Conservation (phyloP, 2,888 invertebrate genomes). For the Zeuzera pyrina region DNA sequence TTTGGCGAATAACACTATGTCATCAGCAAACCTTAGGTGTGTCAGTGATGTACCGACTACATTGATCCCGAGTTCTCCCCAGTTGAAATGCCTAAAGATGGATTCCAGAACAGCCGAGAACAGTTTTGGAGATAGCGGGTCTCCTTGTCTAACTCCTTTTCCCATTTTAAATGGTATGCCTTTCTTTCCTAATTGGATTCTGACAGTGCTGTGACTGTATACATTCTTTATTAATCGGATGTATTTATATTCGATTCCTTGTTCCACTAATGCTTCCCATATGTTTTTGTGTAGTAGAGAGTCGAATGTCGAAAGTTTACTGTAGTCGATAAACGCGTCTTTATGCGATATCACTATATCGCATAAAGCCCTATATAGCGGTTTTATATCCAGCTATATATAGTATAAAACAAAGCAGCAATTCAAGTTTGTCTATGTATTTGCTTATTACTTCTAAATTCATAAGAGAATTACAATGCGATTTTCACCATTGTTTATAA, state of each 20-base stretch:
- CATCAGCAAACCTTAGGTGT: conserved; percentile 18
- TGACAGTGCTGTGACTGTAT: conserved; percentile 12
- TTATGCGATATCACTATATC: too few species aligned
- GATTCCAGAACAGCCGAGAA: conserved; percentile 14
- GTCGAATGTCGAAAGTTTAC: conserved; percentile 18
- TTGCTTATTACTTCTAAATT: too few species aligned
- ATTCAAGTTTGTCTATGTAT: too few species aligned
- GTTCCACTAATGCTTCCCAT: conserved; percentile 12
- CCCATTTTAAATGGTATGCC: conserved; percentile 12
- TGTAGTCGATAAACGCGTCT: conserved; percentile 17
- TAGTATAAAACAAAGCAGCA: too few species aligned
- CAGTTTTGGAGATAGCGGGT: conserved; percentile 15
- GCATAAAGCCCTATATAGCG: too few species aligned
- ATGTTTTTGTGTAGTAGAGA: conserved; percentile 13
- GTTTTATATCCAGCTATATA: too few species aligned
- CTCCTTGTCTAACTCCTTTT: conserved; percentile 17
- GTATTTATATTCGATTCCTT: conserved; percentile 17
- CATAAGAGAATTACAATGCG: too few species aligned
- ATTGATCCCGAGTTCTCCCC: conserved; percentile 13
- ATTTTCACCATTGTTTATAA: too few species aligned
- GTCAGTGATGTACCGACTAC: conserved; percentile 13
- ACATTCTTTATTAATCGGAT: conserved; percentile 16
- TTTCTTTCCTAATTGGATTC: conserved; percentile 10
- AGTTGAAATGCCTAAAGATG: conserved; percentile 11
- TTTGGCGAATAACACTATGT: conserved; percentile 17